Conservation (phyloP, 2,888 invertebrate species). For the Cenopis cana region DNA sequence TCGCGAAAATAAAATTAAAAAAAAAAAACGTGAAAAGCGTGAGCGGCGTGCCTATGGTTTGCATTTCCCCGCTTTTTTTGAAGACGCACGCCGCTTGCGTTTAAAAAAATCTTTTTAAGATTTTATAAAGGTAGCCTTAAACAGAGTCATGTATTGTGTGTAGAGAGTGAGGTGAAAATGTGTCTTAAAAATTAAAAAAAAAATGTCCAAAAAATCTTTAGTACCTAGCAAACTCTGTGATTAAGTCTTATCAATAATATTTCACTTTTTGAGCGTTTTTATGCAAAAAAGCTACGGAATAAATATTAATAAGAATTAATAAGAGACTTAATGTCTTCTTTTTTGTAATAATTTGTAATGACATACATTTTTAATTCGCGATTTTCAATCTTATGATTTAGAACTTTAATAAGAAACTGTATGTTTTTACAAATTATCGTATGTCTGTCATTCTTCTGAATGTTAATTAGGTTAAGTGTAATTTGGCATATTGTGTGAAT, state of each 20-base stretch:
- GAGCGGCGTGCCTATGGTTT: slow-evolving; percentile 33
- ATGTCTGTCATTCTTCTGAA: slow-evolving; percentile 29
- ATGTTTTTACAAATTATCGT: slow-evolving; percentile 36
- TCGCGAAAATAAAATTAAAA: slow-evolving; percentile 37
- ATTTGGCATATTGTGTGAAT: slow-evolving; percentile 39
- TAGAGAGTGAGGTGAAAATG: slow-evolving; percentile 42
- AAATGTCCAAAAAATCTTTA: slow-evolving; percentile 44
- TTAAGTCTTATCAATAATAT: slow-evolving; percentile 45
- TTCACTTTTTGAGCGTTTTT: slow-evolving; percentile 32
- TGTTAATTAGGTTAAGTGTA: slow-evolving; percentile 36
- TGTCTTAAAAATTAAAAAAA: slow-evolving; percentile 43
- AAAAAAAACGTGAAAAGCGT: slow-evolving; percentile 30
- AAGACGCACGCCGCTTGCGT: slow-evolving; percentile 27
- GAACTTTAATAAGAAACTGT: not conserved
- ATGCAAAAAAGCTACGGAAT: slow-evolving; percentile 11
- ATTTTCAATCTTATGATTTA: not conserved
- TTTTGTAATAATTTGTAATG: slow-evolving; percentile 35
- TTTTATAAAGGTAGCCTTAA: slow-evolving; percentile 40
- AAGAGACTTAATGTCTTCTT: slow-evolving; percentile 16
- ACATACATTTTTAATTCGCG: not conserved
- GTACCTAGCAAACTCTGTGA: slow-evolving; percentile 40
- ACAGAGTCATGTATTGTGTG: slow-evolving; percentile 42
- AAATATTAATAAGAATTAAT: slow-evolving; percentile 42
- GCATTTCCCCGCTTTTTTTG: slow-evolving; percentile 38
- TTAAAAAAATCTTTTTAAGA: slow-evolving; percentile 39